phyloP scores from a whole-genome alignment of 2,888 invertebrate species.

The Drosophila nr. medialis region DNA sequence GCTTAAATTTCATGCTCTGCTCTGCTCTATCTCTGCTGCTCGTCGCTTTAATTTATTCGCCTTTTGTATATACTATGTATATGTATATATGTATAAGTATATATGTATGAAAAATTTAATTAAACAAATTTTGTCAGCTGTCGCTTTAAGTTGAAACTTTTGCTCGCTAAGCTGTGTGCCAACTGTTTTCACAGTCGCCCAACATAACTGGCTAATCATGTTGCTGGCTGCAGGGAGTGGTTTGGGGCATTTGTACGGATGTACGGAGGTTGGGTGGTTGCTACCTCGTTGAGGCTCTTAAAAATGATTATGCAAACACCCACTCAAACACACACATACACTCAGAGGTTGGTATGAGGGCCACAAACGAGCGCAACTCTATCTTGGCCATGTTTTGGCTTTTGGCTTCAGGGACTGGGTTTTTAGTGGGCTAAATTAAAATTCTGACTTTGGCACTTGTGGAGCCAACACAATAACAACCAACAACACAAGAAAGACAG shows the following conservation, averaged over 20 bases:
- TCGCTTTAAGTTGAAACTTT: slow-evolving; percentile 68
- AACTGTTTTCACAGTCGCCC: slow-evolving; percentile 46
- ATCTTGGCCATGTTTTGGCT: slow-evolving; percentile 39
- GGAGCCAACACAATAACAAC: slow-evolving; percentile 36
- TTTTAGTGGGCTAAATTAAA: slow-evolving; percentile 64
- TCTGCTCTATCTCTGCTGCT: slow-evolving; percentile 53
- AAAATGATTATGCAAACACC: slow-evolving; percentile 73
- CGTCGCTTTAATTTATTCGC: slow-evolving; percentile 32
- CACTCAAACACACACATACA: slow-evolving; percentile 39
- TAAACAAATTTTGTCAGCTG: slow-evolving; percentile 73
- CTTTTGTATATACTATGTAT: slow-evolving; percentile 6
- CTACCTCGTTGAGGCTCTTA: slow-evolving; percentile 37
- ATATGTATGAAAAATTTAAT: slow-evolving; percentile 61
- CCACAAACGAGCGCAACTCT: slow-evolving; percentile 47
- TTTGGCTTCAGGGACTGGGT: slow-evolving; percentile 32
- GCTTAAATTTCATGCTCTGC: slow-evolving; percentile 19
- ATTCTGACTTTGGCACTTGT: slow-evolving; percentile 77
- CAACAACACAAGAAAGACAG: slow-evolving; percentile 10
- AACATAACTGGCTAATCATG: slow-evolving; percentile 77
- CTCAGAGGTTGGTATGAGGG: slow-evolving; percentile 7
- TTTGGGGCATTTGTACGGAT: background rate
- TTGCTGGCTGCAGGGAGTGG: slow-evolving; percentile 28
- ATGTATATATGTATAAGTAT: background rate
- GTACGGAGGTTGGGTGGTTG: background rate
- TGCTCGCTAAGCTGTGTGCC: slow-evolving; percentile 51